Base-by-base conservation (phyloP, 2,797 vertebrate species). In the Spheniscus humboldti region DNA sequence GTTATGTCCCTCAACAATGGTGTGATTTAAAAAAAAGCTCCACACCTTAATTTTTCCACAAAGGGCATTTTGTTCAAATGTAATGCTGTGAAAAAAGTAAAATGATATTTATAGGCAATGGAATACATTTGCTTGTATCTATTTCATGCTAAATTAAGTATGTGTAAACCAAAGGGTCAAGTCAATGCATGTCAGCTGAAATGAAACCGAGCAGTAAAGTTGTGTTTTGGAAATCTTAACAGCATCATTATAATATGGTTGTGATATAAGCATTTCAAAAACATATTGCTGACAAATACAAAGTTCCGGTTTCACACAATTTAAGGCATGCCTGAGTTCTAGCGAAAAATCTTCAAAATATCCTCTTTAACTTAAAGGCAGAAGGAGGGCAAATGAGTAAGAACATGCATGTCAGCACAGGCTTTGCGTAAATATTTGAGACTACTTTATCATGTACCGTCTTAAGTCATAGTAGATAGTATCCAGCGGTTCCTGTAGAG, bases 101-200 rank as follows among this genome's bases (percentile, higher is more conserved):
- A 94, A 69, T 75, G 39, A 45, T 41, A 86, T 94, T 88, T 60
- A 87, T 3, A 88, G 28, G 43, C 63, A 86, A 90, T 64, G 56
- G 27, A 90, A 92, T 73, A 72, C 10, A 9, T 75, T 92, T 89
- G 16, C 37, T 91, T 55, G 5, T 72, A 80, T 48, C 31, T 72
- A 57, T 89, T 87, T 93, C 60, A 96, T 75, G 81, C 90, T 87
- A 84, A 93, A 85, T 75, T 59, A 84, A 88, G 60, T 90, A 93
- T 77, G 37, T 89, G 68, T 87, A 93, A 95, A 96, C 55, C 43
- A 74, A 95, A 93, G 1, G 48, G 56, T 72, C 74, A 82, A 67
- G 52, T 89, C 67, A 91, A 87, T n/a, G 72, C n/a, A 74, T 35
- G 63, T 77, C 94, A 94, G 92, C 23, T 3, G 81, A 92, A 96